Base-by-base conservation (phyloP, 2,797 vertebrate genomes). In the Podargus strigoides region DNA sequence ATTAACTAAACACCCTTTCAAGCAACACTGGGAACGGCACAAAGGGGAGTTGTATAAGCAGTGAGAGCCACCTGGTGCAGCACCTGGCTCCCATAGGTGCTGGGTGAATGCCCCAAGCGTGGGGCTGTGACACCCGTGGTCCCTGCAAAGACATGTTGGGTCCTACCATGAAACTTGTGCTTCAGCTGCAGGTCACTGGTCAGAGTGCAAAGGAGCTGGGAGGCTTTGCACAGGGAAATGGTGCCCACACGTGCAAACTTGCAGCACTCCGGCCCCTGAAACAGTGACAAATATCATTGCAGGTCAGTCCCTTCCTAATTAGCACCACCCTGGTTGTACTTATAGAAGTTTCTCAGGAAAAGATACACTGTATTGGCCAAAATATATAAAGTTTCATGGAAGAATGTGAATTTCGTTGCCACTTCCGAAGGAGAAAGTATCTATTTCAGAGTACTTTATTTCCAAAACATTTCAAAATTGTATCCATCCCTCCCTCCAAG, bases 1-100 rank as follows among this genome's bases (percentile, higher is more conserved):
- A 86, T 95, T 96, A 97, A 94, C 94, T 90, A 87, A 96, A 96
- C 91, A 93, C 82, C 87, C 92, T 85, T 82, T 15, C 89, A 86
- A n/a, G 87, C 89, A 92, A 79, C 92, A 28, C 58, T 16, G 87
- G 90, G 81, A 55, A 15, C 42, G 8, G 46, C 2, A 13, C 76
- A 49, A 39, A 87, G 85, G 87, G 81, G 75, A 83, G n/a, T 62
- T 44, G 62, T 50, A 7, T n/a, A 85, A 93, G 75, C 76, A 19
- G 28, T 4, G 8, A 18, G 30, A 92, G 56, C 60, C 82, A 56
- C 46, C 1, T 83, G 0, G 7, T 3, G 41, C 32, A 62, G 62
- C 1, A 0, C 10, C 28, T 3, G 1, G 34, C 81, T 73, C 50
- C 1, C 0, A 5, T 0, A 28, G 66, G 58, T 8, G 44, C 56